Conservation (phyloP, 2,113 vertebrate genomes). For the Mus musculus region GRCm39 chr17:66810501-66811000, state of each 20-base stretch:
- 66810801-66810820: not conserved
- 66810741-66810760: not conserved
- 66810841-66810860: not conserved
- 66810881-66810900: not conserved
- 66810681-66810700: not conserved
- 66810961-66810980: not conserved
- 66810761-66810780: not conserved
- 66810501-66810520: not conserved
- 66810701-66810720: not conserved
- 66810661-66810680: not conserved
- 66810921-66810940: not conserved
- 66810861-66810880: not conserved
- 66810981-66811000: not conserved
- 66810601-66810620: not conserved
- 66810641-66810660: not conserved
- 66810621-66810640: not conserved
- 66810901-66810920: not conserved
- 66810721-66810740: too few relatives aligned
- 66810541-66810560: not conserved
- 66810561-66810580: not conserved
- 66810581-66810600: not conserved
- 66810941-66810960: not conserved
- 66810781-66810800: fast-evolving
- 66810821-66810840: too few relatives aligned
- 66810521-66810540: not conserved